These are phyloP conservation scores for Sthenelais limicola DNA, from an alignment of 2,888 invertebrate genomes.

Conservation along the genomic window DNA sequence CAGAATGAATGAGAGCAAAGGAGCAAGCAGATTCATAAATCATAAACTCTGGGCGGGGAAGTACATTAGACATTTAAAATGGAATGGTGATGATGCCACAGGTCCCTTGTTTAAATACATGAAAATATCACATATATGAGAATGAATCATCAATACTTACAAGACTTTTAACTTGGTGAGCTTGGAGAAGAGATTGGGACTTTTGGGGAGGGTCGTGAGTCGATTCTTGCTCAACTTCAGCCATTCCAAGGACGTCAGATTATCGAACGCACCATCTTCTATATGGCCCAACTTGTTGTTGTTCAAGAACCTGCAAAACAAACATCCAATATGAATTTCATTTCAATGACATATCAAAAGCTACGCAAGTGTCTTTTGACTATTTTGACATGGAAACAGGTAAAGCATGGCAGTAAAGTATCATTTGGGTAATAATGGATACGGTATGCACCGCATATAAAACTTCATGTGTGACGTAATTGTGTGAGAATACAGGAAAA, in stretches of 20 bases:
- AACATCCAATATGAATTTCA: too few species aligned
- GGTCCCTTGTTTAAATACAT: background rate
- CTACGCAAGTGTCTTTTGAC: background rate
- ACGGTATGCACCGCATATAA: too few species aligned
- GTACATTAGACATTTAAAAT: too few species aligned
- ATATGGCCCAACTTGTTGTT: conserved; percentile 83
- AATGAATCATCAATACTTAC: conserved; percentile 78
- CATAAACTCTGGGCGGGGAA: too few species aligned
- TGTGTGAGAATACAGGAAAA: too few species aligned
- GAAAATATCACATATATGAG: too few species aligned
- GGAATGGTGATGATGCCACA: background rate
- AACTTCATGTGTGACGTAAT: too few species aligned
- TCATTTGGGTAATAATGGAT: too few species aligned
- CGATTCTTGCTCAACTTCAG: conserved; percentile 87
- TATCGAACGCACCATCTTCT: conserved; percentile 81
- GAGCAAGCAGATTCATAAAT: background rate
- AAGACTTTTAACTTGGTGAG: conserved; percentile 81
- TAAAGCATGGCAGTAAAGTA: too few species aligned
- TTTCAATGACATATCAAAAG: conserved; percentile 1
- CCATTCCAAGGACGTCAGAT: conserved; percentile 81
- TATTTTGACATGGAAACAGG: too few species aligned
- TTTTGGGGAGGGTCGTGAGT: conserved; percentile 78
- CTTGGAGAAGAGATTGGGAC: conserved; percentile 82
- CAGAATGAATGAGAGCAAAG: background rate
- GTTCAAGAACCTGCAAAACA: conserved; percentile 77